A percentile compares a stretch with the other conserved stretches of the same genome.
Evolutionary conservation across 2,113 vertebrate genomes (phyloP).

Genomic region (Microtus pennsylvanicus): DNA sequence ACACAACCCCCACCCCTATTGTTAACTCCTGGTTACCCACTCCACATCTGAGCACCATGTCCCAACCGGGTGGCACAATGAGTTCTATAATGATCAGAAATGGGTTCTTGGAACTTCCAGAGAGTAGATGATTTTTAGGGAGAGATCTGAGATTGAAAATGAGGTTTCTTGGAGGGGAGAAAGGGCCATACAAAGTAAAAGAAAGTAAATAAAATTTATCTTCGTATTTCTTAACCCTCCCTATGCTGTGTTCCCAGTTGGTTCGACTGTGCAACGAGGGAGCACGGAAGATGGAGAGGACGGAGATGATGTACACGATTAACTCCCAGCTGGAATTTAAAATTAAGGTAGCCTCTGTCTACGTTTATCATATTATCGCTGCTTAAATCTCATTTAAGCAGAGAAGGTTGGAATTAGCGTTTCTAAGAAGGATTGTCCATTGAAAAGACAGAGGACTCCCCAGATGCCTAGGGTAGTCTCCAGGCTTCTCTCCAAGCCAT

Average conservation of each 20-base stretch:
- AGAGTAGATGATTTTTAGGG: background rate
- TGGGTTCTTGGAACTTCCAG: background rate
- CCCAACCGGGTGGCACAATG: background rate
- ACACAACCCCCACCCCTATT: background rate
- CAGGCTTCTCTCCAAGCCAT: background rate
- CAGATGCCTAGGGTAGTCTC: background rate
- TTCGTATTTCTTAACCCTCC: background rate
- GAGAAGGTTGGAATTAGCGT: background rate
- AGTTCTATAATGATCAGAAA: background rate
- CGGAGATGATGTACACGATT: slow-evolving; percentile 99
- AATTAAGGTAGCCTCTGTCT: slow-evolving; percentile 92
- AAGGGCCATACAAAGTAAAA: too few relatives aligned
- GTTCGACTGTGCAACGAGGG: slow-evolving; percentile 98
- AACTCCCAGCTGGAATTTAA: slow-evolving; percentile 98
- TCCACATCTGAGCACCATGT: background rate
- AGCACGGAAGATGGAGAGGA: slow-evolving; percentile 97
- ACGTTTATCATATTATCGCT: slow-evolving; percentile 37
- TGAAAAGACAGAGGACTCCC: background rate
- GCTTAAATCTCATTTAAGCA: background rate
- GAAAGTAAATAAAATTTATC: background rate
- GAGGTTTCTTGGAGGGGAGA: background rate
- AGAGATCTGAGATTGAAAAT: background rate
- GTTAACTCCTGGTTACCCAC: background rate
- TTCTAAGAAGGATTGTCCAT: background rate
- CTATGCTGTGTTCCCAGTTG: slow-evolving; percentile 86